A percentile compares a stretch with the other conserved stretches of the same genome.
phyloP scores from a whole-genome alignment of 2,888 invertebrate species.

The Onchidella celtica region DNA sequence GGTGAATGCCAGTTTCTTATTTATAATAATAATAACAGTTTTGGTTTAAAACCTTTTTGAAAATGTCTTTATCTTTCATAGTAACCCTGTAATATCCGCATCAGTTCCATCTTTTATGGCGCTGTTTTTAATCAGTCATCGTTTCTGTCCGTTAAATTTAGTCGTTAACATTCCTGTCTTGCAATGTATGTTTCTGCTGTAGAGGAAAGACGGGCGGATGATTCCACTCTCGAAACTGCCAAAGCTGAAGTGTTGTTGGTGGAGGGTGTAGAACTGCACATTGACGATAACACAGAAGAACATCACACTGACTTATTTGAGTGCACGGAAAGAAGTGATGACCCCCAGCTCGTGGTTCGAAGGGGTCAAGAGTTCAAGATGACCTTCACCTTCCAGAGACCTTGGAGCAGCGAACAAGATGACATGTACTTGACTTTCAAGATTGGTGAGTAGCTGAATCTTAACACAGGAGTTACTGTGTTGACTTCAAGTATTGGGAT shows the following conservation, averaged over 20 bases:
- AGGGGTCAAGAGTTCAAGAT: conserved; percentile 58
- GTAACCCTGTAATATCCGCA: no score
- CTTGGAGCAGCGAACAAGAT: neutral
- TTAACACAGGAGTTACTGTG: no score
- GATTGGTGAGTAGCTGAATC: conserved; percentile 4
- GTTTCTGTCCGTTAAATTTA: no score
- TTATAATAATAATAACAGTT: no score
- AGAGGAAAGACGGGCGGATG: conserved; percentile 4
- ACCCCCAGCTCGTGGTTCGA: conserved; percentile 81
- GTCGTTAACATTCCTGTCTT: no score
- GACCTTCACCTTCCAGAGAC: conserved; percentile 54
- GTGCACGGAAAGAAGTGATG: conserved; percentile 1
- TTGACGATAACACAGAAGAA: conserved; percentile 55
- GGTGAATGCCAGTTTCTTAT: no score
- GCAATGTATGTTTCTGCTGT: no score
- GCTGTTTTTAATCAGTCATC: no score
- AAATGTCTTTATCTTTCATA: no score
- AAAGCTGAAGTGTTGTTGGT: conserved; percentile 31
- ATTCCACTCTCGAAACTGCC: neutral
- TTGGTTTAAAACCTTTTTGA: no score
- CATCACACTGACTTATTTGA: conserved; percentile 62
- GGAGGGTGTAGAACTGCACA: conserved; percentile 51
- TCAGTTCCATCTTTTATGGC: no score
- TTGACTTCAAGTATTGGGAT: no score
- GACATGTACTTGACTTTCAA: conserved; percentile 25